These are phyloP conservation scores for Craseonycteris thonglongyai DNA, from an alignment of 2,113 vertebrate genomes.

Conservation along the genomic window DNA sequence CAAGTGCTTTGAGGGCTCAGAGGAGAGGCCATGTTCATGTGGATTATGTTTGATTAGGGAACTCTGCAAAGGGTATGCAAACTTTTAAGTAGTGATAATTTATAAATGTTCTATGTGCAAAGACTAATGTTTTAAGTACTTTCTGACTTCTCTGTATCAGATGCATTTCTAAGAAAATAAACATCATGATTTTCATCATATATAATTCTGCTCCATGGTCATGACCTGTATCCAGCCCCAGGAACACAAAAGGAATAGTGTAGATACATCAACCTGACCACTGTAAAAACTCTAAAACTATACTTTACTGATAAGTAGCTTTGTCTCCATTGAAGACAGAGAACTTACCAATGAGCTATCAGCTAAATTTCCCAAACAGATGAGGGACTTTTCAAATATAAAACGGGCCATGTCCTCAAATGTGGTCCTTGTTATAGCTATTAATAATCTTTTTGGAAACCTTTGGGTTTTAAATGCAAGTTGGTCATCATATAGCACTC, in stretches of 20 bases:
- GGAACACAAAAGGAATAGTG: not conserved
- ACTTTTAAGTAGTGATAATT: not conserved
- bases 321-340: not conserved
- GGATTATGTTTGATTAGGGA: not conserved
- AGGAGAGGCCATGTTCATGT: not conserved
- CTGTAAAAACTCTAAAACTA: not conserved
- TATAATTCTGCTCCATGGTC: not conserved
- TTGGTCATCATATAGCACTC: not conserved
- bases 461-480: not conserved
- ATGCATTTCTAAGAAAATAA: not conserved
- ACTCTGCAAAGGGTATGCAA: not conserved
- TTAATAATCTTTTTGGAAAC: conserved; percentile 6
- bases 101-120: not conserved
- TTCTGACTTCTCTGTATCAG: not conserved
- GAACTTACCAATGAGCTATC: not conserved
- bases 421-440: not conserved
- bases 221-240: not conserved
- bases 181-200: not conserved
- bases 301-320: not conserved
- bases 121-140: not conserved
- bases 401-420: not conserved
- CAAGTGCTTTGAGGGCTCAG: not conserved
- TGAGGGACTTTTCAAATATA: not conserved
- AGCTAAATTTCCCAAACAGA: not conserved
- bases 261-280: not conserved